A percentile compares a stretch with the other conserved stretches of the same genome.
phyloP scores from a whole-genome alignment of 2,797 vertebrate species.

The Pipistrellus kuhlii region DNA sequence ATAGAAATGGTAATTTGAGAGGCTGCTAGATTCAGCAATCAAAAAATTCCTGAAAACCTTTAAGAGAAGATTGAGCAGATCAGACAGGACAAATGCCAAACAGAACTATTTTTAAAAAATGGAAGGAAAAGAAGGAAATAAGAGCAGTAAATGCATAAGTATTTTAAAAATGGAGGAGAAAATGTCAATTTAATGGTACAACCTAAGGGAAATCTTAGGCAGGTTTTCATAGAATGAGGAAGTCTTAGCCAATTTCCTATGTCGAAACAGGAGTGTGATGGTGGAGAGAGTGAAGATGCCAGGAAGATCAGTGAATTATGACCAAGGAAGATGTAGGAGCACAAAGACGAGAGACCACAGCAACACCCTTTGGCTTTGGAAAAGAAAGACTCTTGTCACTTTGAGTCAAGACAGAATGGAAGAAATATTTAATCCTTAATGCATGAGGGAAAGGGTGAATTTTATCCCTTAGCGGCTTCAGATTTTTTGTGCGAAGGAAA shows the following conservation, averaged over 20 bases:
- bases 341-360: not conserved
- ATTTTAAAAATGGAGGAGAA: not conserved
- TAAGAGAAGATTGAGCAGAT: not conserved
- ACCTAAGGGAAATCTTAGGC: not conserved
- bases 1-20: not conserved
- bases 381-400: not conserved
- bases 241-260: not conserved
- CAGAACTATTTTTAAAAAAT: constrained; percentile 17
- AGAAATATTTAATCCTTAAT: not conserved
- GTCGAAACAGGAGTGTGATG: not conserved
- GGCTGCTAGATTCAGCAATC: not conserved
- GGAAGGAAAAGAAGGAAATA: not conserved
- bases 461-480: not conserved
- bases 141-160: not conserved
- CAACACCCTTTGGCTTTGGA: not conserved
- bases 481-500: not conserved
- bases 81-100: not conserved
- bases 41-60: not conserved
- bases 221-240: not conserved
- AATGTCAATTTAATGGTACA: not conserved
- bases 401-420: not conserved
- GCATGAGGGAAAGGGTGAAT: not conserved
- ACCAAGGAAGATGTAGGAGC: not conserved
- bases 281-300: not conserved
- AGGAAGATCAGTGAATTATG: not conserved